Conservation (phyloP, 2,113 vertebrate species). For the Oncorhynchus clarkii region DNA sequence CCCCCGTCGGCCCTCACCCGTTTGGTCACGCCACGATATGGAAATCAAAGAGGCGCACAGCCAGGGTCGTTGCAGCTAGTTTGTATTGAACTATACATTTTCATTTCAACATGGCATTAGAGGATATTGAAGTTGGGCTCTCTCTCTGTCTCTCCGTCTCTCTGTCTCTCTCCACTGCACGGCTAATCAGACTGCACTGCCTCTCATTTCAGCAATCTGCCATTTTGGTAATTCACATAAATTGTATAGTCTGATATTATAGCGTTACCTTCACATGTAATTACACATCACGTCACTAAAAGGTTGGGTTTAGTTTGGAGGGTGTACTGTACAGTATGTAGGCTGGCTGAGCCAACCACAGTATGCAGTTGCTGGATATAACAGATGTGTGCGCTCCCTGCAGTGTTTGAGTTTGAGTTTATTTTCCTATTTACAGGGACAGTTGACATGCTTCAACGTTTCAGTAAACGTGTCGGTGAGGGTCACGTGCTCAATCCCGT, state of each 20-base stretch:
- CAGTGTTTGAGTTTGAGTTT: no score
- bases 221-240: slow-evolving; percentile 36
- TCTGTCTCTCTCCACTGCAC: slow-evolving; percentile 38
- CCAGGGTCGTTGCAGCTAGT: slow-evolving; percentile 16
- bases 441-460: neutral
- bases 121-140: slow-evolving; percentile 71
- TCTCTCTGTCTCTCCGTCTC: neutral
- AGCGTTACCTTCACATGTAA: slow-evolving; percentile 43
- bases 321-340: slow-evolving; percentile 5
- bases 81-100: slow-evolving; percentile 75
- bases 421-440: no score
- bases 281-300: slow-evolving; percentile 24
- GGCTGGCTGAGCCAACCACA: slow-evolving; percentile 4
- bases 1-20: slow-evolving; percentile 53
- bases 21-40: slow-evolving; percentile 80
- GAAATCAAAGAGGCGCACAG: slow-evolving; percentile 68
- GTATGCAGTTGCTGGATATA: neutral
- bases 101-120: slow-evolving; percentile 78
- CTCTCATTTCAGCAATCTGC: slow-evolving; percentile 52
- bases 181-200: slow-evolving; percentile 61
- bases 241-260: slow-evolving; percentile 15
- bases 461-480: no score
- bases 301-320: neutral
- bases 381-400: no score
- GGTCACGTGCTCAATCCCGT: neutral